phyloP scores from a whole-genome alignment of 23 tunicate genomes.

The Botrylloides violaceus region DNA sequence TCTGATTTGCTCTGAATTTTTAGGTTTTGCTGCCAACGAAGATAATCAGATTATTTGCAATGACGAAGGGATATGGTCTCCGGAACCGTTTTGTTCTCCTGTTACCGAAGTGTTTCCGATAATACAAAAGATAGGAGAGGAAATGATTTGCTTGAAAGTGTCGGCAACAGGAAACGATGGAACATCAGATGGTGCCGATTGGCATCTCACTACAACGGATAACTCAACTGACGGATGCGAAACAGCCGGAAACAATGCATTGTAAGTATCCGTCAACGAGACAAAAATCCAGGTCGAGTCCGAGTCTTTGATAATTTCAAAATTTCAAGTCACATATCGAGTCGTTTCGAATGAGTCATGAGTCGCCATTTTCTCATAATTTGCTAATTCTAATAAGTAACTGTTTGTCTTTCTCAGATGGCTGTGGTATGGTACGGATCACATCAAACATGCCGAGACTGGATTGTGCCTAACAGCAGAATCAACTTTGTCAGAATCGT shows the following conservation, averaged over 20 bases:
- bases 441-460: conserved; percentile 40
- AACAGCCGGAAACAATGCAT: conserved; percentile 41
- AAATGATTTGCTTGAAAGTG: conserved; percentile 19
- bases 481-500: conserved; percentile 9
- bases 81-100: conserved; percentile 28
- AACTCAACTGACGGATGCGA: conserved; percentile 26
- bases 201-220: conserved; percentile 19
- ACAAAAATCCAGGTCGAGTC: no score
- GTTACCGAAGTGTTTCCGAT: conserved; percentile 24
- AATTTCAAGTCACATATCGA: no score
- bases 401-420: conserved; percentile 26
- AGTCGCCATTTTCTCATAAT: no score
- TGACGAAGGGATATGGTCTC: conserved; percentile 32
- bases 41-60: conserved; percentile 26
- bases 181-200: conserved; percentile 14
- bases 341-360: no score
- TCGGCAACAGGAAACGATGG: not conserved
- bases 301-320: no score
- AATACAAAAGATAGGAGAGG: conserved; percentile 35
- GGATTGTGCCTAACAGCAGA: conserved; percentile 49
- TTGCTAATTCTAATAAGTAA: no score
- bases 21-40: conserved; percentile 30
- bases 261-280: conserved; percentile 45
- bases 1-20: no score
- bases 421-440: conserved; percentile 27